These are phyloP conservation scores for Thelaira solivaga DNA, from an alignment of 2,888 invertebrate genomes.

Conservation along the genomic window DNA sequence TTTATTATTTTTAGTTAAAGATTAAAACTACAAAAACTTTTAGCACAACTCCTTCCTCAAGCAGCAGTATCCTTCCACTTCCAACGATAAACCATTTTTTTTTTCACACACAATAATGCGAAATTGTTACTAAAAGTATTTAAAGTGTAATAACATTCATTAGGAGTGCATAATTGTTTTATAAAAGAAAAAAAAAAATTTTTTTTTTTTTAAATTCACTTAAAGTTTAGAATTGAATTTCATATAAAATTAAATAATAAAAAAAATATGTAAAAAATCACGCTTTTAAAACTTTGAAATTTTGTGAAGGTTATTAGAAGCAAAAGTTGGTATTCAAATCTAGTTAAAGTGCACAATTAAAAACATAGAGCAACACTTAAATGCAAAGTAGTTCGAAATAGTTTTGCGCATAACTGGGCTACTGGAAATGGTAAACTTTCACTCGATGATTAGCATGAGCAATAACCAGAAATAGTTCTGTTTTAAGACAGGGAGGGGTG, in stretches of 20 bases:
- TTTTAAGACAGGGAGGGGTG: constrained; percentile 21
- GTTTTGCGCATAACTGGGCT: constrained; percentile 8
- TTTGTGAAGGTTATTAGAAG: no score
- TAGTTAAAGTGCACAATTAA: no score
- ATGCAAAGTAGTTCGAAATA: constrained; percentile 28
- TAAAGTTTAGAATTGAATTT: constrained; percentile 42
- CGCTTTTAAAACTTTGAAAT: no score
- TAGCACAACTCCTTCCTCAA: not conserved
- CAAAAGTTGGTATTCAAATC: no score
- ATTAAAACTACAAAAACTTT: no score
- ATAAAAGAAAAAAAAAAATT: no score
- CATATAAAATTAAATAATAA: not conserved
- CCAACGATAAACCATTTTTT: constrained; percentile 6
- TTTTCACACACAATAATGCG: not conserved
- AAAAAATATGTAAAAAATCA: no score
- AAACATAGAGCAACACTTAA: not conserved
- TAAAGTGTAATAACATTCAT: constrained; percentile 44
- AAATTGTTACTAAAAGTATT: constrained; percentile 44
- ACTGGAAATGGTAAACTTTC: constrained; percentile 38
- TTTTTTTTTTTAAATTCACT: constrained; percentile 6
- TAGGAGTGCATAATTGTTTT: constrained; percentile 41
- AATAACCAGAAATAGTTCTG: no score
- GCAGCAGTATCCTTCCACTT: not conserved
- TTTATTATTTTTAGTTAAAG: no score
- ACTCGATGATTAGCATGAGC: not conserved